These are phyloP conservation scores for Upupa epops DNA, from an alignment of 2,113 vertebrate species.

Conservation along the genomic window DNA sequence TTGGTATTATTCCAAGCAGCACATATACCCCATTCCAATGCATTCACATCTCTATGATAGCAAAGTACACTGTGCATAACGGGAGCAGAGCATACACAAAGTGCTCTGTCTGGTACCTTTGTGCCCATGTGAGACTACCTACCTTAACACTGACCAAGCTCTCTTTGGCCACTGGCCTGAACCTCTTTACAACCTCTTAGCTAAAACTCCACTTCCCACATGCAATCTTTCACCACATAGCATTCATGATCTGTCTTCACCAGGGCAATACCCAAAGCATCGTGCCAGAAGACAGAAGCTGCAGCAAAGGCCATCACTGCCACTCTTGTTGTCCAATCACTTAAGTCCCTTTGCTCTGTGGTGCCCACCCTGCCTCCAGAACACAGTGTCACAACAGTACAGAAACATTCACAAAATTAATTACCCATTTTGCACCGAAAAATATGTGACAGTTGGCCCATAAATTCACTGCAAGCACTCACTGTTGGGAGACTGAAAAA, in stretches of 20 bases:
- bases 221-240: fast-evolving
- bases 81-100: not conserved
- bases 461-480: not conserved
- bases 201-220: not conserved
- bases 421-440: fast-evolving
- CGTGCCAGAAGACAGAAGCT: not conserved
- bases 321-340: fast-evolving
- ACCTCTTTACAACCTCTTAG: not conserved
- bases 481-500: not conserved
- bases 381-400: too few species aligned
- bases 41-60: not conserved
- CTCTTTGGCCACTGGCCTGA: not conserved
- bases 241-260: fast-evolving
- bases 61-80: not conserved
- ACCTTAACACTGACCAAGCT: not conserved
- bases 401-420: not conserved
- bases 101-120: not conserved
- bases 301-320: not conserved
- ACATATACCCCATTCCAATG: not conserved
- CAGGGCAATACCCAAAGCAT: fast-evolving
- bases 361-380: fast-evolving
- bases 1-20: not conserved
- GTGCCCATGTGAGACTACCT: fast-evolving
- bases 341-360: fast-evolving
- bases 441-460: not conserved